Evolutionary conservation across 1,140 invertebrate genomes (phyloP), one percentile per base, ranked within the genome.

Genomic region (Penaeus vannamei): DNA sequence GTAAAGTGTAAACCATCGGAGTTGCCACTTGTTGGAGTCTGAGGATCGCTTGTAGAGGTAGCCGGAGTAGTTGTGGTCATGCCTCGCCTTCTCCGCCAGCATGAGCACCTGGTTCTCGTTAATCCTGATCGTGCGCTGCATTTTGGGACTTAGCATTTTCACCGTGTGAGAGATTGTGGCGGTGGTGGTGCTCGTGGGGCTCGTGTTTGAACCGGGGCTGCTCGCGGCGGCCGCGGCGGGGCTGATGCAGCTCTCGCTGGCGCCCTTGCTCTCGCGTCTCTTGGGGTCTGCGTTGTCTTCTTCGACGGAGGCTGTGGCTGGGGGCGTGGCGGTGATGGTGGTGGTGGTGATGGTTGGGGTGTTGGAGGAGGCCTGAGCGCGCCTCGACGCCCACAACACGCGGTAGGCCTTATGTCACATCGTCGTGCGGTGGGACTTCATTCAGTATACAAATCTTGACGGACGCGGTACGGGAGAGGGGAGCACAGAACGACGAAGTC

Each of bases 1-100:
- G 93, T 98, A 98, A 5, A 98, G 94, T 36, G 97, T 95, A 93
- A 98, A 98, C 95, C 96, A 98, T 60, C 97, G 93, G 66, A 96
- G 94, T 93, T 98, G 97, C 97, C 97, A 98, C 93, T 97, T 98
- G 85, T 95, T 95, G 89, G 95, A 96, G 92, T 98, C 97, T 1
- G 96, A 95, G 76, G 96, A 97, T 86, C 96, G 94, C 93, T 98
- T 98, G 93, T 97, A 96, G 86, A 98, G 94, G 93, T 96, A 96
- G 53, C 97, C 97, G 46, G 95, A 94, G 93, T 96, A 94, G 53
- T 95, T 95, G 91, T 96, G 95, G 93, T 98, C 97, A 91, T 96
- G 95, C 91, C 96, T 95, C 8, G 97, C 97, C 91, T 97, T 95
- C 90, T 97, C 96, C 0, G 97, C 96, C 62, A 98, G 94, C 94